Evolutionary conservation across 2,113 vertebrate genomes (phyloP), one percentile per base, ranked within the genome.

Genomic region (Ameiurus melas): DNA sequence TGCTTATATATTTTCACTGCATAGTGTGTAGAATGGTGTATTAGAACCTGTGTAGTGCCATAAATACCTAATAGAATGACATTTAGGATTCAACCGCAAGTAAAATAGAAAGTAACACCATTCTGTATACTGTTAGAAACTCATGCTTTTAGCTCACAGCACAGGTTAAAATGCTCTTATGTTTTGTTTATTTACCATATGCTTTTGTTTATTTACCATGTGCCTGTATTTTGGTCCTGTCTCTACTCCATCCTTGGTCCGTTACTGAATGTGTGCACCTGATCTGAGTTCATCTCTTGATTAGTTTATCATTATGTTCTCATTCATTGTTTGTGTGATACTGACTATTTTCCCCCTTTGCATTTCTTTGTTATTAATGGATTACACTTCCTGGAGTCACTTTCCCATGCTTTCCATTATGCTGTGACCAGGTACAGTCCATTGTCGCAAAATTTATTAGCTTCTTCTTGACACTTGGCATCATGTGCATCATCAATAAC

Each of bases 401-500:
- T 86, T n/a, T 43, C 7, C 82, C 53, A 55, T 87, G 78, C 19
- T 77, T 51, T 80, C 78, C 39, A 51, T 77, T 75, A n/a, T 71
- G 14, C 57, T 55, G 68, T 73, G 80, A 75, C 25, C 84, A 88
- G 43, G 90, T 19, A 86, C 57, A 83, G 86, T 84, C 85, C 79
- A 64, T 60, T 87, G 25, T 62, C 47, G 73, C 87, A 75, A 86
- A 86, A 92, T 92, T 91, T 39, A 33, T 83, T 53, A 27, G n/a
- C 55, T 68, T 53, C 70, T 85, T 60, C 55, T 89, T 91, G 85
- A 81, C 85, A 90, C 89, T 92, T 75, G 85, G 86, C 92, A 93
- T 92, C 89, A 88, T 86, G 83, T 89, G 85, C 89, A 85, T 82
- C 94, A 93, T 95, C 94, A 94, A 95, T 95, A 66, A 64, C 9